A percentile compares a stretch with the other conserved stretches of the same genome.
Conservation (phyloP, 2,888 invertebrate species). For the Campaea margaritaria region DNA sequence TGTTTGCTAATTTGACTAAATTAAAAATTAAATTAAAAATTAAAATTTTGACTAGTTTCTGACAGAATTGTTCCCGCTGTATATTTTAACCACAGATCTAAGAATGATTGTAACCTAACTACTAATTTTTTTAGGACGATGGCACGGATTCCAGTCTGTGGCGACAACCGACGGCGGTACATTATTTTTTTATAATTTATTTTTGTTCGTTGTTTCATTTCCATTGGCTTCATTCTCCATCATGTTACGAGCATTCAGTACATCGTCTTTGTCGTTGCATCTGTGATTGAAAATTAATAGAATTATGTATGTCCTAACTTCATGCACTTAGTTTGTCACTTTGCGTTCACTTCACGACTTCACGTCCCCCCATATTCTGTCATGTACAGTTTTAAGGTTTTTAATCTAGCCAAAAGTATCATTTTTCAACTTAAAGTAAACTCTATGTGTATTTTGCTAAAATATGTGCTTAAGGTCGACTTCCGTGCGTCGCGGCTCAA, state of each 20-base stretch:
- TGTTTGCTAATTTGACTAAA: not conserved
- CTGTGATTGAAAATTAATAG: not conserved
- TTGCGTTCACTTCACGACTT: too few relatives aligned
- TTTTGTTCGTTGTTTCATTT: conserved; percentile 31
- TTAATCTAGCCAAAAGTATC: too few relatives aligned
- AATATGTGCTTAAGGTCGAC: too few relatives aligned
- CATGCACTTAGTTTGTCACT: not conserved
- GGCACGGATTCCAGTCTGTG: conserved; percentile 76
- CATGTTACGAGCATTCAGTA: conserved; percentile 10
- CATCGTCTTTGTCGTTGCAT: not conserved
- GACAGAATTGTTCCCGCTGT: not conserved
- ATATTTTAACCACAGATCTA: too few relatives aligned
- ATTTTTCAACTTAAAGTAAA: too few relatives aligned
- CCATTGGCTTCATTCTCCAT: conserved; percentile 36
- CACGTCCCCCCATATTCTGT: too few relatives aligned
- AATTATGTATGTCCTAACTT: too few relatives aligned
- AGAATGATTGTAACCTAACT: conserved; percentile 49
- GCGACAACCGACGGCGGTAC: conserved; percentile 73
- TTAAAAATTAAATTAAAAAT: not conserved
- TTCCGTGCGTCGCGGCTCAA: too few relatives aligned
- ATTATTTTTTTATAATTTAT: conserved; percentile 51
- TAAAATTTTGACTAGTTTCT: too few relatives aligned
- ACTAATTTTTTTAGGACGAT: conserved; percentile 76
- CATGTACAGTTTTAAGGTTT: too few relatives aligned
- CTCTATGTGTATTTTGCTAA: too few relatives aligned